phyloP scores from a whole-genome alignment of 2,888 invertebrate genomes.

The Phytoseiulus persimilis region DNA sequence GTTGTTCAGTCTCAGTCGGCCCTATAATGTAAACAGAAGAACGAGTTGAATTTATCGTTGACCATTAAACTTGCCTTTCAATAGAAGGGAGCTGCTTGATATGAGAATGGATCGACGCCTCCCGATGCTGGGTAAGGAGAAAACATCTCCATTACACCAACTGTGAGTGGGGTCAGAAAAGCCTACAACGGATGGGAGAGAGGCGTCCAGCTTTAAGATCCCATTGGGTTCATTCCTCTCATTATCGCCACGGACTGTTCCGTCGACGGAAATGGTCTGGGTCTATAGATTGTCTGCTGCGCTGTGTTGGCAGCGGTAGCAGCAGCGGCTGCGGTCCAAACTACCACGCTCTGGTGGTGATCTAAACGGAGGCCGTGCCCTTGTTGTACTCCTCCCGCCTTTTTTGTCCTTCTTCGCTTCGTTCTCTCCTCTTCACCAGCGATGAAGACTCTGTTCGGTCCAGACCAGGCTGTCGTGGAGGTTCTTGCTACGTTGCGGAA shows the following conservation, averaged over 20 bases:
- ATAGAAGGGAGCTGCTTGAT: background rate
- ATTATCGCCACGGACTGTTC: constrained; percentile 5
- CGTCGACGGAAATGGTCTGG: background rate
- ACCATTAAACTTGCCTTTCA: background rate
- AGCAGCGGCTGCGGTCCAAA: background rate
- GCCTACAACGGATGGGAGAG: background rate
- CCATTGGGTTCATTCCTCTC: background rate
- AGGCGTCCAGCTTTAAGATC: background rate
- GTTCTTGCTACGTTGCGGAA: background rate
- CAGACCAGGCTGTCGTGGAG: background rate
- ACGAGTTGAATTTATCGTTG: background rate
- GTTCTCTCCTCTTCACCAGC: background rate
- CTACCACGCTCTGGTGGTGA: background rate
- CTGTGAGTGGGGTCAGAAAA: background rate
- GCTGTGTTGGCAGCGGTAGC: background rate
- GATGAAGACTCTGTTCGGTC: background rate
- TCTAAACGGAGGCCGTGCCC: background rate
- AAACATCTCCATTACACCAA: background rate
- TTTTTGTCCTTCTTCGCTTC: background rate
- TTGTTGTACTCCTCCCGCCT: background rate
- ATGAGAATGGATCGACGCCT: background rate
- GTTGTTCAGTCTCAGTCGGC: background rate
- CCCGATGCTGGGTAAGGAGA: background rate
- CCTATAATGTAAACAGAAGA: background rate
- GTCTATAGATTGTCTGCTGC: background rate